Percentiles rank a stretch among this genome's conserved stretches.
These are phyloP conservation scores for Adrianichthys oophorus DNA, from an alignment of 2,797 vertebrate genomes.

Conservation along the genomic window DNA sequence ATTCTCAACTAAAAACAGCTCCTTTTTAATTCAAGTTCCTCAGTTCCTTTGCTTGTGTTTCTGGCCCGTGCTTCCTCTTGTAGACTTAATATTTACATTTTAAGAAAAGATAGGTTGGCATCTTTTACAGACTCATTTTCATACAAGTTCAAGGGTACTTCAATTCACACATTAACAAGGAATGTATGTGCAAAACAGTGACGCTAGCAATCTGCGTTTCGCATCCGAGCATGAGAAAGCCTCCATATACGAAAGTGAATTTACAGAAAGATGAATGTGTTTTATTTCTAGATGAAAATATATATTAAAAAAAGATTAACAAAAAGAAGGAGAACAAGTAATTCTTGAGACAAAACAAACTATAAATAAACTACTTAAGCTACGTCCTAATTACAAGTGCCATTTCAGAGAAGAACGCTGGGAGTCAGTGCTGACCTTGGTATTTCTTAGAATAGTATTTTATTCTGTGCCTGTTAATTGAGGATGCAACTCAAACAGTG, in stretches of 20 bases:
- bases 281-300: conserved; percentile 32
- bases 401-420: conserved; percentile 67
- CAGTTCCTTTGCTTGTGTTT: conserved; percentile 20
- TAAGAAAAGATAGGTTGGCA: conserved; percentile 16
- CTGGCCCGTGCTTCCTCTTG: conserved; percentile 20
- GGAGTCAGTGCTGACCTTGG: conserved; percentile 74
- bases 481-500: conserved; percentile 67
- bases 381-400: conserved; percentile 71
- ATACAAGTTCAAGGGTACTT: conserved; percentile 40
- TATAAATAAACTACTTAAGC: conserved; percentile 74
- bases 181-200: conserved; percentile 39
- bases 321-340: conserved; percentile 34
- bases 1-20: conserved; percentile 10
- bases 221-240: conserved; percentile 28
- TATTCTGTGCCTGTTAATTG: conserved; percentile 70
- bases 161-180: conserved; percentile 36
- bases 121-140: conserved; percentile 31
- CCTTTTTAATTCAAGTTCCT: conserved; percentile 32
- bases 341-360: conserved; percentile 69
- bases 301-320: not conserved
- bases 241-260: conserved; percentile 28
- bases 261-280: conserved; percentile 14
- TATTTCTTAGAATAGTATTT: conserved; percentile 75
- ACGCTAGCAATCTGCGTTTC: conserved; percentile 39
- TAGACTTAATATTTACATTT: conserved; percentile 56